phyloP scores from a whole-genome alignment of 64 coral and sea anemone genomes.

The Montipora efflorescens region DNA sequence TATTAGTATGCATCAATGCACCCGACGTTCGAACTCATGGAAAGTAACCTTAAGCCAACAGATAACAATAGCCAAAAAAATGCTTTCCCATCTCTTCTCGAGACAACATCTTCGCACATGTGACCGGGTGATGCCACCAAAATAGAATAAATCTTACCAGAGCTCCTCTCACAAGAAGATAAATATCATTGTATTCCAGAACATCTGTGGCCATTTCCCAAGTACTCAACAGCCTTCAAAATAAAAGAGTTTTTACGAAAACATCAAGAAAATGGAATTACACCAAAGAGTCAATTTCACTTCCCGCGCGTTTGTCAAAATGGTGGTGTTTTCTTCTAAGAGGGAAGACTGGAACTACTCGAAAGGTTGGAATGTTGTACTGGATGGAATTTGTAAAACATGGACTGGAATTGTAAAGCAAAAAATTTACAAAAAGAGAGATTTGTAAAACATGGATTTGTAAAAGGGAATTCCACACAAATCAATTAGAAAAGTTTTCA shows the following conservation, averaged over 20 bases:
- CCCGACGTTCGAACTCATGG: too few species aligned
- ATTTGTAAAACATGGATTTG: too few species aligned
- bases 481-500: too few species aligned
- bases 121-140: neutral
- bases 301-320: conserved; percentile 41
- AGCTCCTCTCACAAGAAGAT: conserved; percentile 89
- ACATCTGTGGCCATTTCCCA: conserved; percentile 81
- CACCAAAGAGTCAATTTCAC: neutral
- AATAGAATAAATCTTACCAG: conserved; percentile 75
- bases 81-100: too few species aligned
- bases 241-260: neutral
- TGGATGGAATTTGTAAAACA: too few species aligned
- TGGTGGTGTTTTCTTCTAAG: neutral
- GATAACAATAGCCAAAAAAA: too few species aligned
- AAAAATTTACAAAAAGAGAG: too few species aligned
- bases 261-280: neutral
- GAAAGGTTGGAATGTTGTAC: neutral
- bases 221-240: neutral
- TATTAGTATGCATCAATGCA: too few species aligned
- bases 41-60: too few species aligned
- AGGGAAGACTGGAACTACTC: neutral
- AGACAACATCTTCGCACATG: too few species aligned
- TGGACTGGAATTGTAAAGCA: too few species aligned
- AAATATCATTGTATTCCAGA: conserved; percentile 90
- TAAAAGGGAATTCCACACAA: too few species aligned